These are phyloP conservation scores for Gouania willdenowi DNA, from an alignment of 2,797 vertebrate genomes.

Conservation along the genomic window DNA sequence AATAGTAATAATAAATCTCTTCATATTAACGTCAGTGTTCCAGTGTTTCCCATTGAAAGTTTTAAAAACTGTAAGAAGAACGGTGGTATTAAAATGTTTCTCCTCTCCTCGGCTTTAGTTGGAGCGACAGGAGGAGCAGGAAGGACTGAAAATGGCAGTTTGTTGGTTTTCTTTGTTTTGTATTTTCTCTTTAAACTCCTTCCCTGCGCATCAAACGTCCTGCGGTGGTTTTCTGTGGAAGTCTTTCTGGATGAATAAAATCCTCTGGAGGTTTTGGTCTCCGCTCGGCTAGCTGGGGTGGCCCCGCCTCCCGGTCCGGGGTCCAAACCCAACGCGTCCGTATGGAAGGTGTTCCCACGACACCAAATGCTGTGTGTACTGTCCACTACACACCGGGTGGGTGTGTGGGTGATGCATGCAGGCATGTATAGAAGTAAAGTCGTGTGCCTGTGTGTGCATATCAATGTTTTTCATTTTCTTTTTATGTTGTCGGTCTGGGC, in stretches of 20 bases:
- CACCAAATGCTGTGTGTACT: slow-evolving; percentile 51
- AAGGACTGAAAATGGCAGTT: slow-evolving; percentile 65
- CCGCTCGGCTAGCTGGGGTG: no score
- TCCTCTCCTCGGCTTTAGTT: slow-evolving; percentile 13
- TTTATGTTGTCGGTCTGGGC: slow-evolving; percentile 74
- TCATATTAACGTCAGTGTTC: slow-evolving; percentile 71
- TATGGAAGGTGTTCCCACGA: slow-evolving; percentile 34
- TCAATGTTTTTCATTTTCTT: slow-evolving; percentile 14
- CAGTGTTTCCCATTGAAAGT: slow-evolving; percentile 72
- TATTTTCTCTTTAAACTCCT: slow-evolving; percentile 55
- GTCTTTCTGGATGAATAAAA: no score
- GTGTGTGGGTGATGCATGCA: slow-evolving; percentile 59
- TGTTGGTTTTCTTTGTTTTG: no score
- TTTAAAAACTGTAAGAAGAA: slow-evolving; percentile 82
- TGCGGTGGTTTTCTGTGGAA: no score
- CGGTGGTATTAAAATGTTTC: slow-evolving; percentile 76
- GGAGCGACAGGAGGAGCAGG: no score
- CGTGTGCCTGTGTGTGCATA: slow-evolving; percentile 42
- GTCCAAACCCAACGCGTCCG: slow-evolving; percentile 40
- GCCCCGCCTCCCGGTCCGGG: no score
- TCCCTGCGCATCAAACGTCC: no score
- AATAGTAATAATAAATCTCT: slow-evolving; percentile 70
- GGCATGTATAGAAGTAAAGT: slow-evolving; percentile 42
- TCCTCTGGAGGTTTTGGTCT: no score
- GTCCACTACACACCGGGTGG: slow-evolving; percentile 64